Conservation (phyloP, 2,113 vertebrate species). For the Nothocercus nigrocapillus region DNA sequence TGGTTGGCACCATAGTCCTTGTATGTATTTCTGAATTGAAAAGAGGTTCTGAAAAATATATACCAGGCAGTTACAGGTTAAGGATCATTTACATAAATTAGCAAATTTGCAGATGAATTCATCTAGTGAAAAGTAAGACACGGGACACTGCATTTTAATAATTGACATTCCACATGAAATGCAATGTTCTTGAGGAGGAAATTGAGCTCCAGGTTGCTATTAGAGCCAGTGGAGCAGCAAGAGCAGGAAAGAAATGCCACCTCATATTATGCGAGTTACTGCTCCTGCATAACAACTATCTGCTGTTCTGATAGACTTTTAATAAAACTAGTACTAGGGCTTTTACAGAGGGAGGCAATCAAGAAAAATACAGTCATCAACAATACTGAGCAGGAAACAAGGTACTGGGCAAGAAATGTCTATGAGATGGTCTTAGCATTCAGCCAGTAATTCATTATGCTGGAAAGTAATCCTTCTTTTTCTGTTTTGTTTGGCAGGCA, state of each 20-base stretch:
- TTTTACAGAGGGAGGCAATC: conserved; percentile 40
- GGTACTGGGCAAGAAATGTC: conserved; percentile 79
- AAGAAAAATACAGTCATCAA: conserved; percentile 67
- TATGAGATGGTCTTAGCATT: conserved; percentile 61
- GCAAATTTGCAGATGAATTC: conserved; percentile 85
- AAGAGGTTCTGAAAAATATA: conserved; percentile 62
- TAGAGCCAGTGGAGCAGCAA: conserved; percentile 86
- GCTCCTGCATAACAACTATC: conserved; percentile 92
- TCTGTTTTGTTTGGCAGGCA: conserved; percentile 42
- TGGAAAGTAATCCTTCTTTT: conserved; percentile 59
- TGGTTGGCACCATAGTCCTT: conserved; percentile 21
- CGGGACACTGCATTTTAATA: conserved; percentile 87
- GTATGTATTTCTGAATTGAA: conserved; percentile 30
- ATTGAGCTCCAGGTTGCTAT: conserved; percentile 90
- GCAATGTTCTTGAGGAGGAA: conserved; percentile 85
- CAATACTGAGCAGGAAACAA: conserved; percentile 84
- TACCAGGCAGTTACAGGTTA: conserved; percentile 80
- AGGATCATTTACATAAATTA: conserved; percentile 86
- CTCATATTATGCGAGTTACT: conserved; percentile 81
- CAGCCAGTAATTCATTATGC: conserved; percentile 5
- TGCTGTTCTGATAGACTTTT: conserved; percentile 84
- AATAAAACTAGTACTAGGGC: conserved; percentile 78
- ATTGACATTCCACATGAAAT: conserved; percentile 88
- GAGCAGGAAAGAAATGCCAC: conserved; percentile 85
- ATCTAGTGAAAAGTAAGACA: conserved; percentile 85